A percentile compares a stretch with the other conserved stretches of the same genome.
These are phyloP conservation scores for Silurus aristotelis DNA, from an alignment of 2,797 vertebrate species.

Conservation along the genomic window DNA sequence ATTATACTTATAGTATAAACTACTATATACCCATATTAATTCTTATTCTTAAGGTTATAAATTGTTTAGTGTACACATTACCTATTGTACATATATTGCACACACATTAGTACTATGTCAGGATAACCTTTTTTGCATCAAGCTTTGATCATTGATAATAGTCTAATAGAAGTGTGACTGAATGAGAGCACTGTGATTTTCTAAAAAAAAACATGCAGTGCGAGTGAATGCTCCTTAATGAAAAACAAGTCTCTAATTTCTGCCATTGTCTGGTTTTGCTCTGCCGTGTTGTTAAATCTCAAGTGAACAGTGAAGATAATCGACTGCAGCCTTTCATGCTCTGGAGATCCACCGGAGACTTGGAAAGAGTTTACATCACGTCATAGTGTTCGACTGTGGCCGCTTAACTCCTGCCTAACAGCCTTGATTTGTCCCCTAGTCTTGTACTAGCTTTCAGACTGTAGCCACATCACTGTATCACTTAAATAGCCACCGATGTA, in stretches of 20 bases:
- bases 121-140: not conserved
- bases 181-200: slow-evolving; percentile 1
- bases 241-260: slow-evolving; percentile 18
- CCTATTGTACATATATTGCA: not conserved
- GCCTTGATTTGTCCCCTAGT: not conserved
- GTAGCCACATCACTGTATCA: not conserved
- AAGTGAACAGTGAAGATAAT: slow-evolving; percentile 16
- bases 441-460: not conserved
- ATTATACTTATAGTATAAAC: not conserved
- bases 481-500: not conserved
- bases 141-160: not conserved
- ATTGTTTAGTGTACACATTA: not conserved
- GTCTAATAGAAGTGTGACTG: not conserved
- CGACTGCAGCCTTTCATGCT: slow-evolving; percentile 3
- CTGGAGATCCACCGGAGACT: slow-evolving; percentile 7
- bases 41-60: not conserved
- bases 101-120: not conserved
- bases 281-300: slow-evolving; percentile 4
- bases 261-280: slow-evolving; percentile 23
- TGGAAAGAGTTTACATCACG: slow-evolving; percentile 17
- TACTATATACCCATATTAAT: not conserved
- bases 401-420: slow-evolving; percentile 1
- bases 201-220: not conserved
- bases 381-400: slow-evolving; percentile 7
- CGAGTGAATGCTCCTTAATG: slow-evolving; percentile 15